These are phyloP conservation scores for Conops quadrifasciatus DNA, from an alignment of 2,888 invertebrate species.

Conservation along the genomic window DNA sequence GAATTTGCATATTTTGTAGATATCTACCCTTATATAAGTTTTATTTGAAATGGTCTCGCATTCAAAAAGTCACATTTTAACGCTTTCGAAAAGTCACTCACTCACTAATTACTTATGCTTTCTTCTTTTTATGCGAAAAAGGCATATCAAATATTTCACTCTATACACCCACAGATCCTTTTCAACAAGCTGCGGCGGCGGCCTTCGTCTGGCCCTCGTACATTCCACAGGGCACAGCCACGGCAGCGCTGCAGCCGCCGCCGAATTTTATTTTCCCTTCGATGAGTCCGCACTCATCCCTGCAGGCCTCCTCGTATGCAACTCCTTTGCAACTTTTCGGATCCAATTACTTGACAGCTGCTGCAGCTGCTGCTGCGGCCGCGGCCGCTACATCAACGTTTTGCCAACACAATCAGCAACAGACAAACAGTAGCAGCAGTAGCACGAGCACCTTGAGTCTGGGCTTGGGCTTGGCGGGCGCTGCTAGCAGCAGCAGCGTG, in stretches of 20 bases:
- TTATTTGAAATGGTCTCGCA: constrained; percentile 1
- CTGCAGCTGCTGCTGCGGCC: constrained; percentile 55
- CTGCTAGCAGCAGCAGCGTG: constrained; percentile 52
- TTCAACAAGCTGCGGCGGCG: constrained; percentile 60
- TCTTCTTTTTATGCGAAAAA: constrained; percentile 44
- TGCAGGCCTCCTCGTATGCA: constrained; percentile 55
- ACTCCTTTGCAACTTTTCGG: constrained; percentile 73
- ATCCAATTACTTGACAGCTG: constrained; percentile 69
- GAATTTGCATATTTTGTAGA: background rate
- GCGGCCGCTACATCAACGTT: constrained; percentile 65
- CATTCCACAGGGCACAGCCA: constrained; percentile 56
- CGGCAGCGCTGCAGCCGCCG: constrained; percentile 56
- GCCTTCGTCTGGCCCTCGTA: constrained; percentile 62
- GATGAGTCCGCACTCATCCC: constrained; percentile 56
- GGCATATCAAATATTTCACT: constrained; percentile 64
- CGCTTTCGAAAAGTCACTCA: constrained; percentile 28
- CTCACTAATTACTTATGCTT: constrained; percentile 24
- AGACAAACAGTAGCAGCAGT: constrained; percentile 69
- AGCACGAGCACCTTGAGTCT: constrained; percentile 55
- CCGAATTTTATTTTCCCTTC: constrained; percentile 60
- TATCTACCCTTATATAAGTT: background rate
- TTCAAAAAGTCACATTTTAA: constrained; percentile 29
- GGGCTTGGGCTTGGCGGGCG: constrained; percentile 46
- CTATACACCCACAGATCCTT: constrained; percentile 64
- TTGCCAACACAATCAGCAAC: constrained; percentile 70